These are phyloP conservation scores for Stenichneumon culpator DNA, from an alignment of 2,888 invertebrate genomes.

Conservation along the genomic window DNA sequence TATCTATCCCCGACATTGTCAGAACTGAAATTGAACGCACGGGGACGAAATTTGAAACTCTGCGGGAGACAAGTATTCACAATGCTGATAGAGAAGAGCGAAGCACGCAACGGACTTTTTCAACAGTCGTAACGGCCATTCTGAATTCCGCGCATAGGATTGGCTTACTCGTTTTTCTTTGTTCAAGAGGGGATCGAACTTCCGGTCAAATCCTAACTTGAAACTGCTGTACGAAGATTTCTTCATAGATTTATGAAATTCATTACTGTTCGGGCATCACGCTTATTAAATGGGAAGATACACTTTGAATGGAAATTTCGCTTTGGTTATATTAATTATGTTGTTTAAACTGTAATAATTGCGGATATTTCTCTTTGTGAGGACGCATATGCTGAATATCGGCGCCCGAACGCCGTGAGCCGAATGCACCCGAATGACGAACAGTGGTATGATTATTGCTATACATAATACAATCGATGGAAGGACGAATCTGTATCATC, in stretches of 20 bases:
- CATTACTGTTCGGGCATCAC: not conserved
- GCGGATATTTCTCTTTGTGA: not conserved
- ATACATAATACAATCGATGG: slow-evolving; percentile 11
- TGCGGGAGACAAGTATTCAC: slow-evolving; percentile 32
- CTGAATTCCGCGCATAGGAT: not conserved
- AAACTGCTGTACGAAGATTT: not conserved
- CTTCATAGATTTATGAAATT: not conserved
- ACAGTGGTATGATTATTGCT: not conserved
- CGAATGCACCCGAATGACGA: slow-evolving; percentile 1
- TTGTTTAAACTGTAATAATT: not conserved
- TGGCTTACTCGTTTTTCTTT: not conserved
- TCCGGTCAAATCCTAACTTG: not conserved
- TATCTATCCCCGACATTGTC: slow-evolving; percentile 21
- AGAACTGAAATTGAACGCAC: slow-evolving; percentile 53
- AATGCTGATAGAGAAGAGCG: slow-evolving; percentile 7
- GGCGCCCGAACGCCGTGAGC: not conserved
- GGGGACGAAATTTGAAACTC: slow-evolving; percentile 51
- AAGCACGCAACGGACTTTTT: slow-evolving; percentile 38
- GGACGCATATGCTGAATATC: not conserved
- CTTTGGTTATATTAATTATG: slow-evolving; percentile 27
- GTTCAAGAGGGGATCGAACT: too few relatives aligned
- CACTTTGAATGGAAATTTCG: slow-evolving; percentile 8
- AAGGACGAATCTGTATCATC: slow-evolving; percentile 12
- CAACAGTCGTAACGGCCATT: not conserved
- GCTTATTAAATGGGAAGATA: not conserved